Evolutionary conservation across 92 coral and sea anemone genomes (phyloP), one percentile per base, ranked within the genome.

Genomic region (Umimayanthus chanpuru): DNA sequence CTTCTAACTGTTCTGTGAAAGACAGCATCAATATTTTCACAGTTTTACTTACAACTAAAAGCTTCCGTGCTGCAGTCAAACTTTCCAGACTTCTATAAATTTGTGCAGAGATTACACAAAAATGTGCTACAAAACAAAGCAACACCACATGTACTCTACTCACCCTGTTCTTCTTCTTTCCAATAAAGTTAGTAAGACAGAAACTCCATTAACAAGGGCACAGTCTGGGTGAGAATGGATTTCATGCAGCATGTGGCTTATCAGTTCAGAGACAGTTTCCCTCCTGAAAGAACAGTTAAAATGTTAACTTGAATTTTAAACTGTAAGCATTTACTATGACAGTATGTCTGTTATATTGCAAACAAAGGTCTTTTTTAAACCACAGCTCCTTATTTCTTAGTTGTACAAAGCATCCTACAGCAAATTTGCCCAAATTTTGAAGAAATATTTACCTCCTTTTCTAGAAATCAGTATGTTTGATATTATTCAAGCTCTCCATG

Each of bases 181-280:
- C 29, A 97, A 89, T 16, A 97, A 90, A 3, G 99, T 97, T 50
- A 97, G 94, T 10, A 97, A 88, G 55, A 97, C 99, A 92, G 92
- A 92, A 58, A 95, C 91, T 12, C 99, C 99, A 77, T 93, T 96
- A 73, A 97, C 99, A 25, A 97, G 95, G 64, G 98, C 98, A 56
- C 96, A 92, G 80, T 96, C 98, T 26, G 96, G 96, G 65, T 97
- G 98, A n/a, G 92, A 88, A 77, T 97, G 96, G 79, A 94, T 94
- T 75, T 94, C 98, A 85, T 89, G 96, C 77, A 97, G 86, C 98
- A 97, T 97, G 81, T 97, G 99, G 83, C 90, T 94, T 73, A 97
- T 86, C 32, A 97, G 85, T 61, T 87, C 92, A 77, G 97, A 85
- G 74, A 97, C 92, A 2, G 99, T 97, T 77, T 95, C 99, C 88